Base-by-base conservation (phyloP, 2,888 invertebrate species). In the Helobdella robusta region DNA sequence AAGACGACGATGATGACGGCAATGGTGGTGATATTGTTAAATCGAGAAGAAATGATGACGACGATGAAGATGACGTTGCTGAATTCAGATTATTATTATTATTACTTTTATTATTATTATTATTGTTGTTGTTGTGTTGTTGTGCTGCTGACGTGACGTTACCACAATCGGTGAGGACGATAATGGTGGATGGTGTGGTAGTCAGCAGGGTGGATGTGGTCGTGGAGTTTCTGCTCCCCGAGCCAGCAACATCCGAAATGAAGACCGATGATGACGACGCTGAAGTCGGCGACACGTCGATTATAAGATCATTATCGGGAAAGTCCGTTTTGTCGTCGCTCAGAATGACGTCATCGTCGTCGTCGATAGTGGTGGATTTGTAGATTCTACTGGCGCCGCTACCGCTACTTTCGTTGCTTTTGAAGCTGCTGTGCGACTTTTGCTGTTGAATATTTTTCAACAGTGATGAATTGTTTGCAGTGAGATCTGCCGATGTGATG, bases 241-340 rank as follows among this genome's bases (percentile, higher is more conserved):
- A n/a, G 8, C 32, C 56, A 5, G n/a, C 56, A 30, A n/a, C n/a
- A n/a, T n/a, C n/a, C n/a, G n/a, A n/a, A n/a, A n/a, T n/a, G n/a
- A n/a, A n/a, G n/a, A n/a, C n/a, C n/a, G n/a, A n/a, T n/a, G n/a
- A n/a, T n/a, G n/a, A n/a, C n/a, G 56, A 32, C 28, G 56, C 28
- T 8, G 56, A 56, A 6, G 56, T 30, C 20, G 56, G 56, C 4
- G 56, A 56, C 5, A 56, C 56, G 32, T 56, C 56, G 56, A 56
- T 56, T n/a, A 56, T 32, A 28, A 56, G 32, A 32, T 56, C 56
- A 56, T 56, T 56, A 32, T 56, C 56, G 6, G 56, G 56, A 60
- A 25, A 25, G 25, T 25, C 60, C 8, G 25, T 20, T 25, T 40
- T 60, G n/a, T 40, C 60, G 46, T 40, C 44, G n/a, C 35, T 35